These are phyloP conservation scores for Amniataba percoides DNA, from an alignment of 2,797 vertebrate genomes.

Conservation along the genomic window DNA sequence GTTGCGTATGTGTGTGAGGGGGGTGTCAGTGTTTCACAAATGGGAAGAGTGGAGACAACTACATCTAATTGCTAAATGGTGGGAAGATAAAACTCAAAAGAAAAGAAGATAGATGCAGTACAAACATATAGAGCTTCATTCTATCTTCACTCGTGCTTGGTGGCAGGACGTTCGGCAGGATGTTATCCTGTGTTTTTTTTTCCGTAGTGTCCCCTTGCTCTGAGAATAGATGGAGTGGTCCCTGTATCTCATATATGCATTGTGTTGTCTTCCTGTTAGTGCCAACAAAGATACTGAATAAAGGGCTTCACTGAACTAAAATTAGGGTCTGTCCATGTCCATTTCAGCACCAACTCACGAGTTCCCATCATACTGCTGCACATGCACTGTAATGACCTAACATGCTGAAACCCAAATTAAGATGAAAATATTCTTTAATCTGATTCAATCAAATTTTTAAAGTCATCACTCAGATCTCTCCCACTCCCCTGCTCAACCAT, in stretches of 20 bases:
- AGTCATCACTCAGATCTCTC: slow-evolving; percentile 69
- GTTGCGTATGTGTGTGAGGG: slow-evolving; percentile 13
- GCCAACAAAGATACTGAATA: slow-evolving; percentile 2
- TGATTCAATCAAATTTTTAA: slow-evolving; percentile 76
- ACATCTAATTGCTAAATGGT: slow-evolving; percentile 21
- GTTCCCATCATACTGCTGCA: slow-evolving; percentile 6
- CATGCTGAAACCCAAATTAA: slow-evolving; percentile 49
- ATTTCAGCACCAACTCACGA: slow-evolving; percentile 1
- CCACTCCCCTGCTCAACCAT: slow-evolving; percentile 57
- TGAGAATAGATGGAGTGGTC: not conserved
- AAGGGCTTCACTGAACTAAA: not conserved
- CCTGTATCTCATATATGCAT: not conserved
- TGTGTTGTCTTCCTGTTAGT: not conserved
- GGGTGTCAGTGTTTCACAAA: slow-evolving; percentile 24
- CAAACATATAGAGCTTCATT: not conserved
- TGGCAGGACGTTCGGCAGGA: not conserved
- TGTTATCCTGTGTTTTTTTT: slow-evolving; percentile 5
- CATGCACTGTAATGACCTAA: slow-evolving; percentile 34
- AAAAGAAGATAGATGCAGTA: slow-evolving; percentile 2
- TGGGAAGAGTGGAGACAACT: slow-evolving; percentile 22
- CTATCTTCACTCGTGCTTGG: not conserved
- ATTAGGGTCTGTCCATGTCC: not conserved
- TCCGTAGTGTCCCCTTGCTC: not conserved
- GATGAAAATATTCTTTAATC: slow-evolving; percentile 70
- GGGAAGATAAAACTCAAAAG: slow-evolving; percentile 17